A percentile compares a stretch with the other conserved stretches of the same genome.
Evolutionary conservation across 2,797 vertebrate genomes (phyloP).

Genomic region (Anolis apletophallus): DNA sequence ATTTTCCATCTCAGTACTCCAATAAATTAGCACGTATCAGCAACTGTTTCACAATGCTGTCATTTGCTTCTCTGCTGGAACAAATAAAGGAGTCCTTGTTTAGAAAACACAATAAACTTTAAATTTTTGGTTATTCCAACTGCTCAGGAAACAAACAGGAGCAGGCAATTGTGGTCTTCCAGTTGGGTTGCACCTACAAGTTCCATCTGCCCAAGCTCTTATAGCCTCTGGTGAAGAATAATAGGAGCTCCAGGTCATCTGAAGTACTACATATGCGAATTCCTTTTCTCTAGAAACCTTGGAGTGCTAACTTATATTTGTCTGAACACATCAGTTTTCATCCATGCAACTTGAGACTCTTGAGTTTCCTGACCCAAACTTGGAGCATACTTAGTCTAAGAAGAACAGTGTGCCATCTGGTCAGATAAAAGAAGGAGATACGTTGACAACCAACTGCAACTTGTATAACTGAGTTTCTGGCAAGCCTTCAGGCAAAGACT

Average conservation of each 20-base stretch:
- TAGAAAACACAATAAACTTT: not conserved
- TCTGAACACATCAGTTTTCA: not conserved
- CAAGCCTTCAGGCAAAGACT: conserved; percentile 36
- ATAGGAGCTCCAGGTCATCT: too few species aligned
- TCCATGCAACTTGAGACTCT: not conserved
- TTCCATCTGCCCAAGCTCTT: too few species aligned
- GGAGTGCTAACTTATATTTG: not conserved
- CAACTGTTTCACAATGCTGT: not conserved
- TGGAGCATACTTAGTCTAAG: not conserved
- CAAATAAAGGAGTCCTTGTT: not conserved
- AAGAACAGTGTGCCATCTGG: not conserved
- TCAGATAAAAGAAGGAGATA: not conserved
- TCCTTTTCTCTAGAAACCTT: not conserved
- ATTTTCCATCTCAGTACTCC: not conserved
- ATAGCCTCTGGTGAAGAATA: too few species aligned
- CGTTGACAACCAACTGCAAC: not conserved
- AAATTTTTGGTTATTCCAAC: not conserved
- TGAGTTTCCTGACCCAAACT: not conserved
- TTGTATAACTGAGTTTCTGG: conserved; percentile 24
- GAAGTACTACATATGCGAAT: too few species aligned
- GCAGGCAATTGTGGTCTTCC: too few species aligned
- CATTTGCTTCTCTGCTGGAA: not conserved
- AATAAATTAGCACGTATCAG: not conserved
- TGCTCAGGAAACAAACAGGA: not conserved
- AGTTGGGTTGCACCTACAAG: too few species aligned